Evolutionary conservation across 2,888 invertebrate species (phyloP).

Genomic region (Margaritifera margaritifera): DNA sequence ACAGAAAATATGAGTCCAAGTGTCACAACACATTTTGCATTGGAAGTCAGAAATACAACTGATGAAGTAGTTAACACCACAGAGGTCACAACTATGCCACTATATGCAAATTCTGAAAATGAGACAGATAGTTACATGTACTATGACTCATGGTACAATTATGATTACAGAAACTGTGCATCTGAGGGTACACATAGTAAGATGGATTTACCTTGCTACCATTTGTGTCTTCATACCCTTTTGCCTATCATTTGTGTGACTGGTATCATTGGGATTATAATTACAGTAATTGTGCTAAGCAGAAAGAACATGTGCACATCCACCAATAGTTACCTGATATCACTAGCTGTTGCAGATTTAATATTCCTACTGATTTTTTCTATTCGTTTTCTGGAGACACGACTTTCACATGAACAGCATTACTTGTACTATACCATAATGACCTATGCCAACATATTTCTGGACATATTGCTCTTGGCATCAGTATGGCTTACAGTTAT

Average conservation of each 20-base stretch:
- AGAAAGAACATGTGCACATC: conserved; percentile 70
- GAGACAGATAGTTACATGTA: no score
- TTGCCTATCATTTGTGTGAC: conserved; percentile 57
- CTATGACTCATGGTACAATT: no score
- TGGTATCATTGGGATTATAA: conserved; percentile 66
- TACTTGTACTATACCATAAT: conserved; percentile 43
- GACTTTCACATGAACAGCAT: conserved; percentile 18
- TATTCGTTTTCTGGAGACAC: conserved; percentile 30
- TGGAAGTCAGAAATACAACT: no score
- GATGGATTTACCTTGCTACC: no score
- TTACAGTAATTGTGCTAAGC: conserved; percentile 68
- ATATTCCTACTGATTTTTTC: conserved; percentile 61
- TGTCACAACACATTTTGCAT: no score
- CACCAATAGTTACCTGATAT: conserved; percentile 69
- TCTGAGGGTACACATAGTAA: no score
- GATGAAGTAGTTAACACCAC: no score
- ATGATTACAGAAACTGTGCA: no score
- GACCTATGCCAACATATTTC: conserved; percentile 49
- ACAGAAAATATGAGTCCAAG: no score
- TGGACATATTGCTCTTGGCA: conserved; percentile 51
- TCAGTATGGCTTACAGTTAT: conserved; percentile 70
- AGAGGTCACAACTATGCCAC: no score
- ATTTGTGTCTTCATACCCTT: conserved; percentile 24
- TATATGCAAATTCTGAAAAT: no score
- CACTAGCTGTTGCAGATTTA: conserved; percentile 66